Evolutionary conservation across 2,797 vertebrate species (phyloP).

Genomic region (Tenualosa thibaudeaui): DNA sequence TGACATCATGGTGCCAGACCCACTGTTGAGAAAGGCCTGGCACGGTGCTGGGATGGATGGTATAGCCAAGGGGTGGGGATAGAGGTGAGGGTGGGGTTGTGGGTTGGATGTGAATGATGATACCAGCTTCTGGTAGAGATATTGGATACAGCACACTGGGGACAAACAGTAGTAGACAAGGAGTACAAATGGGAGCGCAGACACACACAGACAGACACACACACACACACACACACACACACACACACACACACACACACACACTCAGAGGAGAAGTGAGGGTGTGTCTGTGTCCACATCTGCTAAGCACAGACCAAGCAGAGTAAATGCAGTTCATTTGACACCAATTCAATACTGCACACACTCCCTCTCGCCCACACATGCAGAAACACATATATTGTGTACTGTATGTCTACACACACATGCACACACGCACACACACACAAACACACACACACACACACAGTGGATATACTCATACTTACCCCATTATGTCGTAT

Average conservation of each 20-base stretch:
- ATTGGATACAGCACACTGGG: constrained; percentile 22
- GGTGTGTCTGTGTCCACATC: constrained; percentile 36
- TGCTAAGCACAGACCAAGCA: constrained; percentile 28
- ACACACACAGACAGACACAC: constrained; percentile 26
- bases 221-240: constrained; percentile 27
- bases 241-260: constrained; percentile 29
- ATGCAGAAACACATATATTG: not conserved
- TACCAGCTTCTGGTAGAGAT: constrained; percentile 28
- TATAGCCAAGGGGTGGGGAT: not conserved
- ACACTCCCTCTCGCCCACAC: constrained; percentile 24
- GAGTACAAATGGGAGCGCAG: not conserved
- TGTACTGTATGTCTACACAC: not conserved
- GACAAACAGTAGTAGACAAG: not conserved
- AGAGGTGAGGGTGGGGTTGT: not conserved
- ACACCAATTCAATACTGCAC: constrained; percentile 23
- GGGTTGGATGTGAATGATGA: constrained; percentile 26
- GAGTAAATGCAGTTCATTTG: constrained; percentile 5
- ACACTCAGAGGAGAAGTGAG: not conserved
- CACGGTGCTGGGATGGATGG: constrained; percentile 18
- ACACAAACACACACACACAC: constrained; percentile 12
- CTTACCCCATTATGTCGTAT: too few species aligned
- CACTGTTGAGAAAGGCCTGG: constrained; percentile 33
- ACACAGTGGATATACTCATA: not conserved
- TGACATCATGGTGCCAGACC: constrained; percentile 55
- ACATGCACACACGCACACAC: constrained; percentile 19